Base-by-base conservation (phyloP, 2,888 invertebrate genomes). In the Tinea pellionella region DNA sequence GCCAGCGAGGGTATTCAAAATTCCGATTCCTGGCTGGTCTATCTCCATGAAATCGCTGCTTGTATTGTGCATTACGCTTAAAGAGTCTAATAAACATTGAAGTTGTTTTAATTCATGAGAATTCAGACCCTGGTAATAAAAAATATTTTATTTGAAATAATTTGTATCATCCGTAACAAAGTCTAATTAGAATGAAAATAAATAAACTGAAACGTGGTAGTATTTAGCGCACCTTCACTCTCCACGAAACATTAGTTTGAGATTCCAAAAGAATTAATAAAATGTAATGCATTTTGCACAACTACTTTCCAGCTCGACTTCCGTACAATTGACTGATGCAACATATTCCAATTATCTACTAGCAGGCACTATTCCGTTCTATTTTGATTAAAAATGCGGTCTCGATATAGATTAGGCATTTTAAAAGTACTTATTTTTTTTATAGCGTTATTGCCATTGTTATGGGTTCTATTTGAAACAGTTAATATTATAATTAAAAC, bases 151-250 rank as follows among this genome's bases (percentile, higher is more conserved):
- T n/a, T n/a, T n/a, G n/a, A n/a, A n/a, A n/a, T n/a, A n/a, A n/a
- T n/a, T n/a, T n/a, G n/a, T n/a, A n/a, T n/a, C n/a, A n/a, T n/a
- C 41, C 42, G 32, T 13, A 16, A 59, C 24, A 30, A 59, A 56
- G n/a, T n/a, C n/a, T n/a, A n/a, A n/a, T n/a, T n/a, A n/a, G n/a
- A n/a, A n/a, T n/a, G n/a, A n/a, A n/a, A n/a, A n/a, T n/a, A n/a
- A n/a, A n/a, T n/a, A n/a, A n/a, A n/a, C n/a, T n/a, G n/a, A n/a
- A n/a, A n/a, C n/a, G n/a, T n/a, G n/a, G n/a, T n/a, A n/a, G n/a
- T n/a, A n/a, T n/a, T n/a, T n/a, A 24, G 24, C 24, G 18, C 70
- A 86, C 88, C 79, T 80, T 78, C 60, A 87, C 71, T 73, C 78
- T 79, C 65, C 85, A 81, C 19, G 84, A 77, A n/a, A 74, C 72